phyloP scores from a whole-genome alignment of 35 echinoderm and acorn worm species.

The Lytechinus pictus region DNA sequence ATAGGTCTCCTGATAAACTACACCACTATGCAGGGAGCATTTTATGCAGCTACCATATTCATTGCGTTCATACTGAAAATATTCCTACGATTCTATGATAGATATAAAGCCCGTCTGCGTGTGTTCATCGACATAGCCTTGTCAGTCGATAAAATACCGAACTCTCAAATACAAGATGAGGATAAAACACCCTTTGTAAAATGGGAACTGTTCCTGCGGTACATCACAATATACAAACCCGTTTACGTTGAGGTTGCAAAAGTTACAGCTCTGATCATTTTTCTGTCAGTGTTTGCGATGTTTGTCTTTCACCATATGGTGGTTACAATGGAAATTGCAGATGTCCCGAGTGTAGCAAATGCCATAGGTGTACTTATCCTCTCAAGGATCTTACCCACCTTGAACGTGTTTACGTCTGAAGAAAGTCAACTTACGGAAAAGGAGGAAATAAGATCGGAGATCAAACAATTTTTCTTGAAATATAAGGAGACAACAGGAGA shows the following conservation, averaged over 20 bases:
- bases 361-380: not conserved
- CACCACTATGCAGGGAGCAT: not conserved
- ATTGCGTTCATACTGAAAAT: not conserved
- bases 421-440: not conserved
- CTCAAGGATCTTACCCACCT: not conserved
- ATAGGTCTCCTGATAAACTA: not conserved
- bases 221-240: not conserved
- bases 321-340: not conserved
- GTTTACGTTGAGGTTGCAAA: not conserved
- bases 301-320: not conserved
- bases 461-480: not conserved
- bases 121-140: not conserved
- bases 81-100: not conserved
- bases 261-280: not conserved
- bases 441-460: slow-evolving; percentile 5
- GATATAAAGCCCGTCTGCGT: not conserved
- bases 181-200: not conserved
- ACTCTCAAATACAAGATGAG: not conserved
- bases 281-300: not conserved
- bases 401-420: not conserved
- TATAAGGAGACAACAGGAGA: not conserved
- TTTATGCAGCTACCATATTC: not conserved
- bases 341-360: not conserved
- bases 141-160: not conserved
- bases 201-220: not conserved